Percentiles rank a stretch among this genome's conserved stretches.
These are phyloP conservation scores for Neodontobutis hainanensis DNA, from an alignment of 2,113 vertebrate species.

Conservation along the genomic window DNA sequence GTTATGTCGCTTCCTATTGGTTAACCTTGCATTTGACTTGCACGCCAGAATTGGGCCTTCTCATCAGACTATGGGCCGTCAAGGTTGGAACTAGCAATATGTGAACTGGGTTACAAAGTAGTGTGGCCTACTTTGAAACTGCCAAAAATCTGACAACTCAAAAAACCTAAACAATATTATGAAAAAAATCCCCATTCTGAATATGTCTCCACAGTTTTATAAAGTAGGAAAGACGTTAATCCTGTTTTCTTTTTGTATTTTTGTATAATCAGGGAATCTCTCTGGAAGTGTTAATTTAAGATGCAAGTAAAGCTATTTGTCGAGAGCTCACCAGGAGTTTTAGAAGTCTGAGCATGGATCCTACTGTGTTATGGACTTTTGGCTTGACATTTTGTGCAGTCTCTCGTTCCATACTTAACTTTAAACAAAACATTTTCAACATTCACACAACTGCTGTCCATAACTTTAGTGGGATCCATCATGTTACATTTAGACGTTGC, in stretches of 20 bases:
- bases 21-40: constrained; percentile 83
- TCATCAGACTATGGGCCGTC: constrained; percentile 56
- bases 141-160: constrained; percentile 83
- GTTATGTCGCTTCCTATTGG: constrained; percentile 89
- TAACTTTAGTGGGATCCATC: constrained; percentile 31
- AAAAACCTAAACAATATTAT: constrained; percentile 53
- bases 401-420: background rate
- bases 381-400: background rate
- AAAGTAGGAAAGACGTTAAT: constrained; percentile 73
- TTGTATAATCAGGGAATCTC: constrained; percentile 84
- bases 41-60: constrained; percentile 78
- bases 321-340: constrained; percentile 26
- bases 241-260: constrained; percentile 83
- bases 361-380: constrained; percentile 15
- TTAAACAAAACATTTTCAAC: background rate
- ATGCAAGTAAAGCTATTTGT: constrained; percentile 46
- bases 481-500: constrained; percentile 4
- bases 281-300: constrained; percentile 43
- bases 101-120: constrained; percentile 84
- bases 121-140: constrained; percentile 83
- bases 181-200: constrained; percentile 34
- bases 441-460: constrained; percentile 1
- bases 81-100: constrained; percentile 77
- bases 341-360: constrained; percentile 39
- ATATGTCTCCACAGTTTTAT: constrained; percentile 73